A percentile compares a stretch with the other conserved stretches of the same genome.
These are phyloP conservation scores for Alviniconcha marisindica DNA, from an alignment of 1,140 invertebrate genomes.

Conservation along the genomic window DNA sequence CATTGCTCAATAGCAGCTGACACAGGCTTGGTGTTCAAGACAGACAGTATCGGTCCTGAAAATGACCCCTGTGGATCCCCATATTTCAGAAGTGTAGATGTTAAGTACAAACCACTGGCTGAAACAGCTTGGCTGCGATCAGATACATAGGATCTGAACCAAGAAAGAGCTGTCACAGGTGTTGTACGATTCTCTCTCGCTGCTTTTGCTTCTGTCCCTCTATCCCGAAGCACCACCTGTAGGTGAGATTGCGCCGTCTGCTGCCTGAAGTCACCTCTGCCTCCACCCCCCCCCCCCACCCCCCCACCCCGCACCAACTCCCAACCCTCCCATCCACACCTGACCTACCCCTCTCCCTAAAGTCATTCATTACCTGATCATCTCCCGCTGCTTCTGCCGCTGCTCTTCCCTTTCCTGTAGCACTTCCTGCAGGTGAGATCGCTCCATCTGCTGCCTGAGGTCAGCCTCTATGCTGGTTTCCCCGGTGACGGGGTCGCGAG, in stretches of 20 bases:
- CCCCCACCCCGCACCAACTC: too few species aligned
- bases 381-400: slow-evolving; percentile 59
- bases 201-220: slow-evolving; percentile 53
- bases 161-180: too few species aligned
- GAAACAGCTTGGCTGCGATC: too few species aligned
- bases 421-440: slow-evolving; percentile 54
- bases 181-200: slow-evolving; percentile 66
- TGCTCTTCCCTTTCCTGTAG: slow-evolving; percentile 55
- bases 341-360: too few species aligned
- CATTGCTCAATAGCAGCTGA: not conserved
- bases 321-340: too few species aligned
- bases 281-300: too few species aligned
- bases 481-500: slow-evolving; percentile 65
- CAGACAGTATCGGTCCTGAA: too few species aligned
- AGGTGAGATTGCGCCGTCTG: slow-evolving; percentile 57
- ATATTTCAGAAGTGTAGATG: too few species aligned
- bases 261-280: slow-evolving; percentile 59
- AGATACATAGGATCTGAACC: too few species aligned
- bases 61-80: too few species aligned
- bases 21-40: not conserved
- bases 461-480: slow-evolving; percentile 61
- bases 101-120: too few species aligned
- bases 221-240: slow-evolving; percentile 53
- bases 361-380: slow-evolving; percentile 66
- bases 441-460: slow-evolving; percentile 61